phyloP scores from a whole-genome alignment of 2,888 invertebrate genomes.

The Urechis unicinctus region DNA sequence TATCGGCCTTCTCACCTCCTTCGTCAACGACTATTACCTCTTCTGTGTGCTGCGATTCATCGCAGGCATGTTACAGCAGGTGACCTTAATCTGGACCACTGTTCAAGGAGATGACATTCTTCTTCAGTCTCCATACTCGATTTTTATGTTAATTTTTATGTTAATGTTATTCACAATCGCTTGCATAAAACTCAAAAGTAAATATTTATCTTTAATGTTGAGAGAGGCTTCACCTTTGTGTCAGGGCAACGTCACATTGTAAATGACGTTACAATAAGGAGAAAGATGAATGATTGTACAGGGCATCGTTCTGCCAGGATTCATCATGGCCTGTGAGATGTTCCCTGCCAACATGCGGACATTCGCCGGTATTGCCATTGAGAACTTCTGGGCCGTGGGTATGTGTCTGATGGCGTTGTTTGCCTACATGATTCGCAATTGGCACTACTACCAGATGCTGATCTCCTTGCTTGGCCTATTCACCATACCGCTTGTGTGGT shows the following conservation, averaged over 20 bases:
- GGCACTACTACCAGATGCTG: constrained; percentile 25
- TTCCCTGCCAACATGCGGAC: constrained; percentile 26
- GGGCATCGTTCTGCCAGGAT: constrained; percentile 27
- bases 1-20: constrained; percentile 20
- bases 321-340: constrained; percentile 26
- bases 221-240: too few species aligned
- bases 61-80: constrained; percentile 27
- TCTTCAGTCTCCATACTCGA: too few species aligned
- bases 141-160: too few species aligned
- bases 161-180: too few species aligned
- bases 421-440: constrained; percentile 25
- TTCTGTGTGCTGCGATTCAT: constrained; percentile 24
- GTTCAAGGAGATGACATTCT: not conserved
- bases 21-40: constrained; percentile 22
- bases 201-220: too few species aligned
- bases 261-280: too few species aligned
- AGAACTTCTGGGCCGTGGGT: constrained; percentile 24
- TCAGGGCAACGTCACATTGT: too few species aligned
- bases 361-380: constrained; percentile 21
- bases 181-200: too few species aligned
- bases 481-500: constrained; percentile 23
- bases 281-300: constrained; percentile 9
- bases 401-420: constrained; percentile 24
- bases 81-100: constrained; percentile 3
- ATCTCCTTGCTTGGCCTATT: constrained; percentile 18